Evolutionary conservation across 2,113 vertebrate genomes (phyloP).

Genomic region (Cisticola juncidis): DNA sequence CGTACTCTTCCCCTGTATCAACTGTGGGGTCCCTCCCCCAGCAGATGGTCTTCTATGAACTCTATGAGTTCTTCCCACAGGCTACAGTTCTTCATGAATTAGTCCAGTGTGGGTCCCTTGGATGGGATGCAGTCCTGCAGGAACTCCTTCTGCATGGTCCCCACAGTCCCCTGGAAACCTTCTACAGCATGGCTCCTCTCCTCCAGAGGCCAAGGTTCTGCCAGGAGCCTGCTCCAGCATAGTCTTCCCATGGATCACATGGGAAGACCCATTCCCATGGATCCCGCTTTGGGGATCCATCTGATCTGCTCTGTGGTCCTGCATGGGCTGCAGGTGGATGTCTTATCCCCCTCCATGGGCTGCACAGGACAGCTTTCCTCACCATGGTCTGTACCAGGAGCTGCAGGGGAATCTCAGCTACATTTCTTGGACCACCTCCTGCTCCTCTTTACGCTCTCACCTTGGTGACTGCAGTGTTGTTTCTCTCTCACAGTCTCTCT

Average conservation of each 20-base stretch:
- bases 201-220: neutral
- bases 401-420: neutral
- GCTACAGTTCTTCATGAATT: neutral
- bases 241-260: neutral
- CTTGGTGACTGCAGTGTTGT: neutral
- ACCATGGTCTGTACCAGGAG: accelerated
- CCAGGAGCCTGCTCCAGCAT: neutral
- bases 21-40: accelerated
- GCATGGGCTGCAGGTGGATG: neutral
- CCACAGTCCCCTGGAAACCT: neutral
- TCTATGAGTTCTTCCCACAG: neutral
- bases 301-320: neutral
- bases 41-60: neutral
- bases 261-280: too few species aligned
- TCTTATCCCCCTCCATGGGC: neutral
- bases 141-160: neutral
- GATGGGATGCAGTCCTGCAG: neutral
- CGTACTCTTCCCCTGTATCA: neutral
- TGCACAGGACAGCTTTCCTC: neutral
- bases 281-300: neutral
- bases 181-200: too few species aligned
- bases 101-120: neutral
- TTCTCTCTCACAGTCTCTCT: neutral
- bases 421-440: neutral
- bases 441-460: neutral